Evolutionary conservation across 2,888 invertebrate species (phyloP), one percentile per base, ranked within the genome.

Genomic region (Hetaerina titia): DNA sequence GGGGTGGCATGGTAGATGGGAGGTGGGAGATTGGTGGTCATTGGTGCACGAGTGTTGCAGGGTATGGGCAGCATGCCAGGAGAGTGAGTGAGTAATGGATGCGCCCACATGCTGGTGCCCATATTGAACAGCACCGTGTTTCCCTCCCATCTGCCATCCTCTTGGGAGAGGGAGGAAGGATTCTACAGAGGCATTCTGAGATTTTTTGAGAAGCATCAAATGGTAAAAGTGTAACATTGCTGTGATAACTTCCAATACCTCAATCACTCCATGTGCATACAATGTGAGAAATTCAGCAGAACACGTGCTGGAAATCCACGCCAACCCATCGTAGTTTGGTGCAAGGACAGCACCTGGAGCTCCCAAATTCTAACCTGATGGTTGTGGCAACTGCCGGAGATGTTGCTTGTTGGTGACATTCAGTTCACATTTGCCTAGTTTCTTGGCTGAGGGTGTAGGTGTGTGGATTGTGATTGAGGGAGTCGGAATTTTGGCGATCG

Each of bases 201-300:
- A 25, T 13, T 31, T 19, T 19, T 81, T 31, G 25, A 31, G 9
- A 60, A 60, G 81, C 11, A 31, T 45, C 45, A 45, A 45, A 4
- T 81, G 81, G 81, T 45, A 81, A 31, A 81, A 31, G 81, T 31
- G 6, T 60, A 17, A 81, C 31, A 13, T 81, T 15, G 13, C 81
- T 81, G 81, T 81, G 81, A 81, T 81, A 81, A 81, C 31, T 81
- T 31, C 81, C 81, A 81, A 81, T 31, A 22, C 81, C 81, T 81
- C 11, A 13, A 81, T 81, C 11, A 13, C 81, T 31, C 19, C 45
- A 45, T 31, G 81, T 31, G 22, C n/a, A 81, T 81, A 81, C 22
- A 31, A 31, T 31, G 81, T 25, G 31, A 81, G 19, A 69, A 69
- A 81, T 81, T 25, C 25, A 81, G 11, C 25, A 5, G 22, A 31